These are phyloP conservation scores for Platyscapa corneri DNA, from an alignment of 1,140 invertebrate genomes.

Conservation along the genomic window DNA sequence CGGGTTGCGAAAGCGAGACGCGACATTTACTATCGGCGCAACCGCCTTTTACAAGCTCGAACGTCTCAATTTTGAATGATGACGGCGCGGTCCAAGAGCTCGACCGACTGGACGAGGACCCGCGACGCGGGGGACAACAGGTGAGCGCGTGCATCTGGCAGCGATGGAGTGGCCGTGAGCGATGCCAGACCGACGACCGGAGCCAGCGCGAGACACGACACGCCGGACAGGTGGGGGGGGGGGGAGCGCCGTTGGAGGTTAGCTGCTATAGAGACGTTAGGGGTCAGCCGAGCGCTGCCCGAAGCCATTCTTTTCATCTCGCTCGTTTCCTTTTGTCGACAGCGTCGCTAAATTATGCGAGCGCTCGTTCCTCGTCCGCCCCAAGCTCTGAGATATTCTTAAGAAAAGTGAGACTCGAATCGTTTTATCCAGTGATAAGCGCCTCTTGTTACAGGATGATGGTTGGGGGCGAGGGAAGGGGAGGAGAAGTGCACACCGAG, in stretches of 20 bases:
- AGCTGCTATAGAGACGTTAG: not conserved
- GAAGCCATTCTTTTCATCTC: not conserved
- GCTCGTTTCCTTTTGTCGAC: not conserved
- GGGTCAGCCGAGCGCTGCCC: not conserved
- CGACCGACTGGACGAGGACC: not conserved
- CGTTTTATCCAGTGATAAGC: not conserved
- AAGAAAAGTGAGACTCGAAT: too few relatives aligned
- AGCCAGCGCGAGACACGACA: not conserved
- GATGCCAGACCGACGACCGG: not conserved
- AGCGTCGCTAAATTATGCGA: not conserved
- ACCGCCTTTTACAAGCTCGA: too few relatives aligned
- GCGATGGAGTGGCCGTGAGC: not conserved
- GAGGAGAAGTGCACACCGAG: too few relatives aligned
- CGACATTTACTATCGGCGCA: too few relatives aligned
- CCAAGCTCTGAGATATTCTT: too few relatives aligned
- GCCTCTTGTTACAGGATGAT: not conserved
- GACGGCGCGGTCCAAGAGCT: not conserved
- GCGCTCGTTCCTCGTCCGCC: not conserved
- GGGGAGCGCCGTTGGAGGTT: not conserved
- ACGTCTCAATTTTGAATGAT: too few relatives aligned
- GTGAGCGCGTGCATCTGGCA: not conserved
- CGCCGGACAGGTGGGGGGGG: not conserved
- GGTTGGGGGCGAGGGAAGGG: too few relatives aligned
- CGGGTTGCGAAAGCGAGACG: too few relatives aligned
- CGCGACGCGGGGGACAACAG: not conserved